Evolutionary conservation across 2,113 vertebrate genomes (phyloP).

Genomic region (Bostrychus sinensis): DNA sequence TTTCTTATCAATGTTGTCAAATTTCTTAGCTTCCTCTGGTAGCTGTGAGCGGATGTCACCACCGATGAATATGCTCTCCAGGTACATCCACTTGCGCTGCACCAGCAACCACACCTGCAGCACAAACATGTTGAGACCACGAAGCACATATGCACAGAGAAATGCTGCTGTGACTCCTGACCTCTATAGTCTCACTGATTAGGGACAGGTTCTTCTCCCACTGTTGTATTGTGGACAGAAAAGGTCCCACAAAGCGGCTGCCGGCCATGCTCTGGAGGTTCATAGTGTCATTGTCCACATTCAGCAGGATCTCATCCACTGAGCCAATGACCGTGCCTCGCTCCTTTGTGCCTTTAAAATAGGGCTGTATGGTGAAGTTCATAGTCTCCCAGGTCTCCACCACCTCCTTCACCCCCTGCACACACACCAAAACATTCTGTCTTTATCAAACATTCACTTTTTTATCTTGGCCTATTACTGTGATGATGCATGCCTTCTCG

Average conservation of each 20-base stretch:
- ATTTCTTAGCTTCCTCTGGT: conserved; percentile 92
- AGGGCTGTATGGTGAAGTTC: conserved; percentile 86
- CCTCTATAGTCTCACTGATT: conserved; percentile 94
- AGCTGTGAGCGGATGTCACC: conserved; percentile 92
- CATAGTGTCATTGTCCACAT: conserved; percentile 89
- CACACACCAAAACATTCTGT: neutral
- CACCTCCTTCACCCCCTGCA: conserved; percentile 91
- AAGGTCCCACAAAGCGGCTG: conserved; percentile 93
- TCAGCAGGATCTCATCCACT: conserved; percentile 89
- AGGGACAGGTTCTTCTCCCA: conserved; percentile 93
- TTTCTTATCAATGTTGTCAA: conserved; percentile 86
- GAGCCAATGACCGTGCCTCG: conserved; percentile 86
- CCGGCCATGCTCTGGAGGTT: conserved; percentile 91
- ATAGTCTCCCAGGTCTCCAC: conserved; percentile 91
- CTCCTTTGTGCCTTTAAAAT: conserved; percentile 89
- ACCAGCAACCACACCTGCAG: conserved; percentile 90
- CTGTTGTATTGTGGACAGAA: conserved; percentile 84
- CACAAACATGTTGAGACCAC: neutral
- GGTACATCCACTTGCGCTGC: conserved; percentile 97
- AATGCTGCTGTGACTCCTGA: no score
- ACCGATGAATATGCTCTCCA: conserved; percentile 94
- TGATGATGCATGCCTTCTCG: conserved; percentile 83
- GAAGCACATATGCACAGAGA: neutral
- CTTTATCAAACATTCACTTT: no score
- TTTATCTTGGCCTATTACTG: neutral